Evolutionary conservation across 2,113 vertebrate genomes (phyloP), one percentile per base, ranked within the genome.

Genomic region (Rhinolophus ferrumequinum): DNA sequence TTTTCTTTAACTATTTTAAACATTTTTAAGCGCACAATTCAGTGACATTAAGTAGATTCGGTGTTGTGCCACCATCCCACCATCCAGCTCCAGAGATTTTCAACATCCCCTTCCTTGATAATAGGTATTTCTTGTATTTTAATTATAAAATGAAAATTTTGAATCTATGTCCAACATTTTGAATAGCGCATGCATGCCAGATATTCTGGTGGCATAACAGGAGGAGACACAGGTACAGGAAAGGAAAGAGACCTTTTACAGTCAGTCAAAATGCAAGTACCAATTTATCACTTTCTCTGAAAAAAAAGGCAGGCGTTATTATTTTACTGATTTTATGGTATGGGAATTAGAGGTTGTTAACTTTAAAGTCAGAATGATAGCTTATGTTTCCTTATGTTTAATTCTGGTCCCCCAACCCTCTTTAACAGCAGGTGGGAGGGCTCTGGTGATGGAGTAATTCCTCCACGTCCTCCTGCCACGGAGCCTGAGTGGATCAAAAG

Each of bases 401-500:
- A 76, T 76, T 77, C 73, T 7, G 75, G 47, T 50, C 47, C n/a
- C 15, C 15, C 33, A 64, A 26, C 10, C 26, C 56, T 35, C 28
- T 2, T 24, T 8, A 0, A 8, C 38, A 41, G 93, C 90, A 76
- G 82, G 72, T 21, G 67, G 92, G 75, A 92, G 35, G 79, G 50
- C 52, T 44, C n/a, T 19, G n/a, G 75, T 14, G 52, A 13, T 44
- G 18, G 19, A 66, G 62, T 4, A n/a, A 41, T 30, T 73, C 44
- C 88, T 56, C 54, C 58, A 4, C 2, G 1, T 60, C 90, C 77
- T 92, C 75, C 79, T 60, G 90, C 64, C 94, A n/a, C 1, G 14
- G 79, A 86, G 41, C 69, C 75, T 5, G 13, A 54, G 94, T 26
- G 83, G 91, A 84, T 97, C 95, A 93, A 95, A 93, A 97, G 93